phyloP scores from a whole-genome alignment of 2,113 vertebrate genomes.

The Macquaria ambigua region DNA sequence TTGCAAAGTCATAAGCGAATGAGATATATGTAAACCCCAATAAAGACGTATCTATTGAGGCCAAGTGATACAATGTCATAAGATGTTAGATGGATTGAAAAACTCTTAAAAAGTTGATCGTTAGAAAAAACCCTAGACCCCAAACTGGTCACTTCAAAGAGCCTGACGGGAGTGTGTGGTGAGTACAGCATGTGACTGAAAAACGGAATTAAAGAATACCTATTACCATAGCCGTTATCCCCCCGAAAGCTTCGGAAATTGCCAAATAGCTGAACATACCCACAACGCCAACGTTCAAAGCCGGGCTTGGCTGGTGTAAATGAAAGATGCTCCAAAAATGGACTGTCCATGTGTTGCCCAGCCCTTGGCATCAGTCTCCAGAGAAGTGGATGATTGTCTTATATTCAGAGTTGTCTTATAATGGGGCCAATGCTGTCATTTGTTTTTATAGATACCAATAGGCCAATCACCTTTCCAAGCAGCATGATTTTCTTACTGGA shows the following conservation, averaged over 20 bases:
- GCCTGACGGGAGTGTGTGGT: not conserved
- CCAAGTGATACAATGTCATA: not conserved
- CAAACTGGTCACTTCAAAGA: not conserved
- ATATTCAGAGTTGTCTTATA: conserved; percentile 11
- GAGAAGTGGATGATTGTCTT: conserved; percentile 3
- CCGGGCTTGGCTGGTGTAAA: conserved; percentile 2
- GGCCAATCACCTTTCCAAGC: conserved; percentile 4
- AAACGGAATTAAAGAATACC: not conserved
- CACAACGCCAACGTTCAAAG: conserved; percentile 31
- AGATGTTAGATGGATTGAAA: too few relatives aligned
- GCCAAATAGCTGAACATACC: conserved; percentile 10
- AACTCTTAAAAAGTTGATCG: not conserved
- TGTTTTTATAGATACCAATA: conserved; percentile 21
- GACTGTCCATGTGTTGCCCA: not conserved
- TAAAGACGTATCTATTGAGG: too few relatives aligned
- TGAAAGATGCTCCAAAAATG: not conserved
- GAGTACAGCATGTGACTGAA: not conserved
- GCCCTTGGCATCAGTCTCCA: conserved; percentile 3
- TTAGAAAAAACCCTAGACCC: not conserved
- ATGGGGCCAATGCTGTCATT: not conserved
- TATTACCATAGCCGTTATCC: not conserved
- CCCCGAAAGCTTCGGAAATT: conserved; percentile 19
- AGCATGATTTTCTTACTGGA: conserved; percentile 1
- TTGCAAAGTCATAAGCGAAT: conserved; percentile 2
- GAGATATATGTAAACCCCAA: not conserved